Base-by-base conservation (phyloP, 2,797 vertebrate genomes). In the Rhynchotus rufescens region DNA sequence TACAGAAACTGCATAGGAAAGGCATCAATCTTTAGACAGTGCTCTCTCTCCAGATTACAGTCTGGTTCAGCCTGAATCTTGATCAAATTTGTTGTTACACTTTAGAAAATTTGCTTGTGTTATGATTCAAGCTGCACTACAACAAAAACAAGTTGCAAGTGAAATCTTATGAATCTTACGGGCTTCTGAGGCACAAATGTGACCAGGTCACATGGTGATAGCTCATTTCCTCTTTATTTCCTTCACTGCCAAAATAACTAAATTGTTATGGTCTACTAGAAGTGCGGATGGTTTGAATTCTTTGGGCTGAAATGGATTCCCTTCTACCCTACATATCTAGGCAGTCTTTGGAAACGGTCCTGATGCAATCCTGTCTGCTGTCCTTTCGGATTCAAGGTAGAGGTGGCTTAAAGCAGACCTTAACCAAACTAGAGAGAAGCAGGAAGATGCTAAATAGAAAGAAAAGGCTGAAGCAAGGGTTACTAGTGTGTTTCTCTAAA, bases 361-460 rank as follows among this genome's bases (percentile, higher is more conserved):
- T 32, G 6, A 51, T 40, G 34, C 8, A 2, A 79, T 34, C 20
- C 23, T 0, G 0, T 26, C 60, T 17, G 64, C 22, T 66, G 26
- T 87, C 68, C 12, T 40, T n/a, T 62, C 34, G 51, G 44, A 93
- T 84, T 68, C 9, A 17, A 49, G 36, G 28, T n/a, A 40, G 47
- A 51, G 12, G 15, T n/a, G 17, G 25, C 38, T 77, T 30, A 54
- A 89, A 87, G 36, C 44, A 86, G 91, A 71, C 19, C 64, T 64
- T 61, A 78, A 71, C 44, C 80, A 80, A 88, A 40, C 4, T 38
- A 66, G 1, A 47, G 1, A 47, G 16, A 71, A 44, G 74, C 25
- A 82, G 44, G 67, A 84, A 66, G 2, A 7, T 0, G 4, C 9
- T 32, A 78, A 45, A 12, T 11, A 73, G 21, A 49, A 90, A 68